phyloP scores from a whole-genome alignment of 2,888 invertebrate species.

The Lamellibrachia columna region DNA sequence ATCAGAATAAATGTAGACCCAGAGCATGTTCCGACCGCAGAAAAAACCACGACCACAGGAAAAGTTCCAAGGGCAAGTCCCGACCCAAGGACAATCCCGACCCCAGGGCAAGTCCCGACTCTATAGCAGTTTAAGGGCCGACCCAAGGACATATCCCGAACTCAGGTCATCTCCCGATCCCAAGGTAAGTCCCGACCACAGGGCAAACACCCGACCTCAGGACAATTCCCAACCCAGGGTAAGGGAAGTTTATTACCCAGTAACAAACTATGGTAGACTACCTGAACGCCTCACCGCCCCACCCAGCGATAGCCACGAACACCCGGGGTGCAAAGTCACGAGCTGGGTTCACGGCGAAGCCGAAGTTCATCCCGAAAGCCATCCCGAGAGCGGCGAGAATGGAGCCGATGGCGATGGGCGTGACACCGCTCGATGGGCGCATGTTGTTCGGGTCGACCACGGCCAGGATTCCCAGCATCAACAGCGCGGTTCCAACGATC shows the following conservation, averaged over 20 bases:
- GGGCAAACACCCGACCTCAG: no score
- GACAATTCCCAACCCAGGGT: no score
- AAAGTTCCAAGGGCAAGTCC: no score
- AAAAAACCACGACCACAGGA: no score
- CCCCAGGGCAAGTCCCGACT: no score
- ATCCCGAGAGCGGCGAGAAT: slow-evolving; percentile 67
- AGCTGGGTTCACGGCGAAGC: slow-evolving; percentile 72
- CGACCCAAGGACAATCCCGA: no score
- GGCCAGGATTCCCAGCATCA: slow-evolving; percentile 67
- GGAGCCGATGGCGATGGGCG: slow-evolving; percentile 65
- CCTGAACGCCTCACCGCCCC: slow-evolving; percentile 67
- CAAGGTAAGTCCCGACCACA: no score
- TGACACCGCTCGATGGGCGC: slow-evolving; percentile 61
- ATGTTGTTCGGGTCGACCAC: slow-evolving; percentile 67
- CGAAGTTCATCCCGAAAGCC: slow-evolving; percentile 70
- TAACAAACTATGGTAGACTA: slow-evolving; percentile 36
- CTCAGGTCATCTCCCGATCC: no score
- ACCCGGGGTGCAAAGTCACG: slow-evolving; percentile 70
- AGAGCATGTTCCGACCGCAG: no score
- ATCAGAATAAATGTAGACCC: no score
- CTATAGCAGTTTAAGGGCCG: no score
- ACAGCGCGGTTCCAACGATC: slow-evolving; percentile 67
- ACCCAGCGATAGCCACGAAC: slow-evolving; percentile 69
- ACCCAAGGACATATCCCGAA: no score
- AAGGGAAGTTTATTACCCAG: background rate